phyloP scores from a whole-genome alignment of 2,113 vertebrate species.

The Carettochelys insculpta region DNA sequence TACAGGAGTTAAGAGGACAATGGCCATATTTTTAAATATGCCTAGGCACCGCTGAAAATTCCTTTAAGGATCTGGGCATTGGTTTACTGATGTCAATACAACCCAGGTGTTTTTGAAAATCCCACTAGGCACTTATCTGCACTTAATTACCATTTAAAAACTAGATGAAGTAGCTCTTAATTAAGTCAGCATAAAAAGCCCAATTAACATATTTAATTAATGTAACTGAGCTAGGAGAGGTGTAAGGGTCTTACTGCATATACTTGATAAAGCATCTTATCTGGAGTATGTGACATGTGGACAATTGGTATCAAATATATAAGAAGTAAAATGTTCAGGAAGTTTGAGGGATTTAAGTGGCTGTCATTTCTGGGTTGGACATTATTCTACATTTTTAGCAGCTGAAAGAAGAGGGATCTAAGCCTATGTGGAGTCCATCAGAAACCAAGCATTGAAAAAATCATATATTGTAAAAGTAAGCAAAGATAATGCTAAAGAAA shows the following conservation, averaged over 20 bases:
- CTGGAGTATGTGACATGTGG: not conserved
- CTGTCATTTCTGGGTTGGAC: not conserved
- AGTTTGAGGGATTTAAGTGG: not conserved
- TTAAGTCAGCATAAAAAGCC: not conserved
- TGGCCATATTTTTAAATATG: not conserved
- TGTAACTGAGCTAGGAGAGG: not conserved
- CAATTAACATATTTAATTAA: not conserved
- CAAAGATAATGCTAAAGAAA: not conserved
- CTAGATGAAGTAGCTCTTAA: not conserved
- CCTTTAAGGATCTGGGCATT: not conserved
- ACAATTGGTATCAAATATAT: not conserved
- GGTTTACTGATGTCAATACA: not conserved
- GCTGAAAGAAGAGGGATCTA: not conserved
- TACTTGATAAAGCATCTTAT: not conserved
- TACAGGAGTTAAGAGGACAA: not conserved
- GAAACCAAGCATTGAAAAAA: not conserved
- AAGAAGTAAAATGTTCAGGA: not conserved
- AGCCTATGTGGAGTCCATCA: not conserved
- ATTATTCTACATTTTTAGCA: not conserved
- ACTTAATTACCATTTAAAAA: not conserved
- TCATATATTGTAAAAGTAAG: not conserved
- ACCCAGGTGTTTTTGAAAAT: not conserved
- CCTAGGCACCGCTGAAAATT: not conserved
- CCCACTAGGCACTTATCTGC: not conserved
- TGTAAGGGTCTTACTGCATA: not conserved